Conservation (phyloP, 2,797 vertebrate genomes). For the Aphelocoma californica region DNA sequence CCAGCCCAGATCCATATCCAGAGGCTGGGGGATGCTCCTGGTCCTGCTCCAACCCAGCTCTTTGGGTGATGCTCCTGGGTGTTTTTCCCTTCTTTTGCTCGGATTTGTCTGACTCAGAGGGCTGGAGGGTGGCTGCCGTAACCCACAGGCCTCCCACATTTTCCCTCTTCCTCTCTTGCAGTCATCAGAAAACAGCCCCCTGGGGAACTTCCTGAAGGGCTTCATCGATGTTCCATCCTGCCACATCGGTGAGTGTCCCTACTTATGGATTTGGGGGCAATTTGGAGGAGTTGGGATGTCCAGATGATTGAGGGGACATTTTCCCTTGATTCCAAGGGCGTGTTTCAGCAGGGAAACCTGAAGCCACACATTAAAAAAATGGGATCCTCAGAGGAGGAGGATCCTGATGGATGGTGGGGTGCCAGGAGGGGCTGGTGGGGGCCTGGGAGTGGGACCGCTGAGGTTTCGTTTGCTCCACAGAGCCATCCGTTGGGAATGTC, state of each 20-base stretch:
- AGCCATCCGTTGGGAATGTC: slow-evolving; percentile 36
- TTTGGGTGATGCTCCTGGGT: slow-evolving; percentile 60
- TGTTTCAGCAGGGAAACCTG: neutral
- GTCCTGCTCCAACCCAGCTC: neutral
- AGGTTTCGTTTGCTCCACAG: slow-evolving; percentile 34
- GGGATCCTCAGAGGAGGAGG: neutral
- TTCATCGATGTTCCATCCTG: slow-evolving; percentile 94
- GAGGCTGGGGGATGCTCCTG: neutral
- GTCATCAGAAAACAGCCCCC: slow-evolving; percentile 87
- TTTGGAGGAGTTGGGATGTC: neutral
- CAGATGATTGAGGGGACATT: neutral
- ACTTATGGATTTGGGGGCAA: neutral
- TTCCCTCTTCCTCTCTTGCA: neutral
- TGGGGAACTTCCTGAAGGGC: slow-evolving; percentile 94
- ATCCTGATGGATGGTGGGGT: neutral
- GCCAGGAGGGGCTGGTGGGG: neutral
- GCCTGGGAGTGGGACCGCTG: neutral
- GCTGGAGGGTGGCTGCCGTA: neutral
- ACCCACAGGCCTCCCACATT: fast-evolving
- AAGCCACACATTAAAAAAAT: neutral
- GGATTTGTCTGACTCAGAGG: fast-evolving
- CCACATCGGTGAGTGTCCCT: slow-evolving; percentile 87
- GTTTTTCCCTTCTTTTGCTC: neutral
- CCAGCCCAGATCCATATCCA: neutral
- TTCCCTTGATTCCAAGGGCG: neutral